These are phyloP conservation scores for Sminthopsis crassicaudata DNA, from an alignment of 2,113 vertebrate genomes.

Conservation along the genomic window DNA sequence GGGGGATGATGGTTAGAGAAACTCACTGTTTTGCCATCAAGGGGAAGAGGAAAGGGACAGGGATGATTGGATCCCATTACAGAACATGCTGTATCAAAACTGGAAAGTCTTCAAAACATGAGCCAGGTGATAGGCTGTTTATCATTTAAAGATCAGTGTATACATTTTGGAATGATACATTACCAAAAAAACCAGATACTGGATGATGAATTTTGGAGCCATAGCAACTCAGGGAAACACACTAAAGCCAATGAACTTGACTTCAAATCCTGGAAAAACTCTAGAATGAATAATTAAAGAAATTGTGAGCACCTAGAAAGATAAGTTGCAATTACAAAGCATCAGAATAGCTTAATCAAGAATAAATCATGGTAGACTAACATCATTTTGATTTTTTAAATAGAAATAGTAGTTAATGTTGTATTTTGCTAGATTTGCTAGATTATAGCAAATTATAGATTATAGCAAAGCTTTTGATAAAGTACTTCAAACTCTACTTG, in stretches of 20 bases:
- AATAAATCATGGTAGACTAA: neutral
- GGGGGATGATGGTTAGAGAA: neutral
- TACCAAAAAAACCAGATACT: neutral
- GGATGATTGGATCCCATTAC: neutral
- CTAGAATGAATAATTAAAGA: neutral
- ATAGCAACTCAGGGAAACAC: neutral
- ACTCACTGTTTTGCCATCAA: neutral
- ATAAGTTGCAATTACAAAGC: neutral
- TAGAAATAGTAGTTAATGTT: neutral
- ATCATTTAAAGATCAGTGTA: neutral
- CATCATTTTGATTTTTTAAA: neutral
- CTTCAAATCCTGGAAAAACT: neutral
- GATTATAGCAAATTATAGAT: neutral
- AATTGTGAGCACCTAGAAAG: neutral
- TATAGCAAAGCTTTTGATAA: neutral
- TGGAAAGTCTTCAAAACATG: neutral
- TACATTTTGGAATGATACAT: neutral
- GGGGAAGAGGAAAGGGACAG: neutral
- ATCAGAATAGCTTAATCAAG: neutral
- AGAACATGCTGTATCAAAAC: neutral
- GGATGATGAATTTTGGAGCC: neutral
- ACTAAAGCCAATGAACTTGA: neutral
- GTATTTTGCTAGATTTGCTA: too few species aligned
- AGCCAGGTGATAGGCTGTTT: neutral
- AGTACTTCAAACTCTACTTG: neutral